These are phyloP conservation scores for Epicauta chinensis DNA, from an alignment of 1,140 invertebrate species.

Conservation along the genomic window DNA sequence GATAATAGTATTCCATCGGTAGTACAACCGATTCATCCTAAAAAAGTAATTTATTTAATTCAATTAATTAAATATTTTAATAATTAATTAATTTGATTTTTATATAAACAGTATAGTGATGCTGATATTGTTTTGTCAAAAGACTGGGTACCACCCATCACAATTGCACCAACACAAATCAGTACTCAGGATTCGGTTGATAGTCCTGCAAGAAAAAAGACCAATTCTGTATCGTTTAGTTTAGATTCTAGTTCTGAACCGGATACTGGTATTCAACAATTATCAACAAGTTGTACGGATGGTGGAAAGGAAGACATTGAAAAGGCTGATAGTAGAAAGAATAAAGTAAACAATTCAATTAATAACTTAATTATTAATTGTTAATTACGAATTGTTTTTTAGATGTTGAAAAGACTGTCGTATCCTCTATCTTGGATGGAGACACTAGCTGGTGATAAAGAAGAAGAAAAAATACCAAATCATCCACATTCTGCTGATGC, in stretches of 20 bases:
- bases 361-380: too few relatives aligned
- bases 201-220: conserved; percentile 56
- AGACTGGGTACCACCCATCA: conserved; percentile 76
- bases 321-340: conserved; percentile 54
- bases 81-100: not conserved
- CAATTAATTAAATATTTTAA: not conserved
- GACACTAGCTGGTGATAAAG: conserved; percentile 66
- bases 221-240: conserved; percentile 67
- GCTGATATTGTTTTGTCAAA: conserved; percentile 77
- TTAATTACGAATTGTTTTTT: too few relatives aligned
- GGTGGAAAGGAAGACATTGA: conserved; percentile 47
- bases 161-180: conserved; percentile 59
- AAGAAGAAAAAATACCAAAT: conserved; percentile 51
- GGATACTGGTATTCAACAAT: conserved; percentile 23
- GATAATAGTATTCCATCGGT: conserved; percentile 56
- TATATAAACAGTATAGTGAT: conserved; percentile 58
- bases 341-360: too few relatives aligned
- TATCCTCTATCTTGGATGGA: conserved; percentile 92
- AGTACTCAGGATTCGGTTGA: conserved; percentile 44
- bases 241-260: conserved; percentile 53
- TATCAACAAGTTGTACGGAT: conserved; percentile 35
- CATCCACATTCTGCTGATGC: conserved; percentile 59
- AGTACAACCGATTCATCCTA: conserved; percentile 46
- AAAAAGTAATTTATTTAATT: conserved; percentile 47
- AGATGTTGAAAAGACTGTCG: conserved; percentile 86